phyloP scores from a whole-genome alignment of 1,140 invertebrate species.

The Hycleus phaleratus region DNA sequence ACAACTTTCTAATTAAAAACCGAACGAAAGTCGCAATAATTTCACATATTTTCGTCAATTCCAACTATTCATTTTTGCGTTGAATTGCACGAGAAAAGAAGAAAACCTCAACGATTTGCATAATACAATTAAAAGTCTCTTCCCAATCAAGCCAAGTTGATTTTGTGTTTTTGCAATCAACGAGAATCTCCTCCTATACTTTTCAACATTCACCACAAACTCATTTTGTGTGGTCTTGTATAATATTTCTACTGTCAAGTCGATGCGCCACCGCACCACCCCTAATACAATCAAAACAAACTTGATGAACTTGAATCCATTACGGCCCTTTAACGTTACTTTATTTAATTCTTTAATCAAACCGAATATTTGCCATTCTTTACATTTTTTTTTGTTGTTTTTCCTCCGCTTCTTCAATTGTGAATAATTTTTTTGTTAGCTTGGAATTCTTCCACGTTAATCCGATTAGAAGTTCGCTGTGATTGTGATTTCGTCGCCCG shows the following conservation, averaged over 20 bases:
- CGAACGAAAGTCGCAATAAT: too few relatives aligned
- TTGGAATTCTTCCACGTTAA: too few relatives aligned
- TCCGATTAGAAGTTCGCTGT: too few relatives aligned
- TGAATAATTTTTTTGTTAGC: too few relatives aligned
- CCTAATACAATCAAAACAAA: conserved; percentile 10
- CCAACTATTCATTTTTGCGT: background rate
- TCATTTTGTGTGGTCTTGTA: too few relatives aligned
- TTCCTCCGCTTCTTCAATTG: too few relatives aligned
- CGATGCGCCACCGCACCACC: too few relatives aligned
- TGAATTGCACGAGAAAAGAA: background rate
- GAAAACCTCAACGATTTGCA: conserved; percentile 10
- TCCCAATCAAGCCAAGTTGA: conserved; percentile 16
- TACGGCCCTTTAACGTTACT: conserved; percentile 5
- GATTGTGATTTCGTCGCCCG: too few relatives aligned
- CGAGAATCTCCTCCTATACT: background rate
- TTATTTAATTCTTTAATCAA: conserved; percentile 21
- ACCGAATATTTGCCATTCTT: conserved; percentile 13
- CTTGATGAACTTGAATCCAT: conserved; percentile 22
- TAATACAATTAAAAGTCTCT: conserved; percentile 18
- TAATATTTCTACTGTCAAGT: too few relatives aligned
- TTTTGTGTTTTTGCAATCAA: conserved; percentile 18
- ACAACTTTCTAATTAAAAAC: too few relatives aligned
- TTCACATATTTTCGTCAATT: too few relatives aligned
- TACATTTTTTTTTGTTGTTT: conserved; percentile 9
- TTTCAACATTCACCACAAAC: background rate